These are phyloP conservation scores for Macrosoma leucophasiata DNA, from an alignment of 2,888 invertebrate species.

Conservation along the genomic window DNA sequence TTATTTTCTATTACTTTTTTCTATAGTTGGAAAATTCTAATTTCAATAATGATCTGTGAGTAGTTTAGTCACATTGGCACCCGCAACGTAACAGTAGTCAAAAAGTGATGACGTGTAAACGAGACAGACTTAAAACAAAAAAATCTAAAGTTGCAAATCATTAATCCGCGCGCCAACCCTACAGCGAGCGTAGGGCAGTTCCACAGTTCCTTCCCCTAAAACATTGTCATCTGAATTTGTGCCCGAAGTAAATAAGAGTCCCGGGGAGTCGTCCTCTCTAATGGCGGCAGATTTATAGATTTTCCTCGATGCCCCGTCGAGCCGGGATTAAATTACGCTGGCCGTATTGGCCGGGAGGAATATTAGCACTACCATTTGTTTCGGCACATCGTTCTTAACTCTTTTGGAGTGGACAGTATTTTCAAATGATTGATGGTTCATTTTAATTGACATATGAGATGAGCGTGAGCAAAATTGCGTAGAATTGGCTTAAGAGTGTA, in stretches of 20 bases:
- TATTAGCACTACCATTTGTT: slow-evolving; percentile 72
- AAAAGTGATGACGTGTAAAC: no score
- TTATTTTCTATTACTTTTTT: no score
- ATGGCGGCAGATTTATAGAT: slow-evolving; percentile 77
- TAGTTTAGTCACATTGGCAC: no score
- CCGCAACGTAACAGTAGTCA: no score
- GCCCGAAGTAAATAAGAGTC: slow-evolving; percentile 75
- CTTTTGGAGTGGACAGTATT: slow-evolving; percentile 56
- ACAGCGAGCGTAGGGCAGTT: slow-evolving; percentile 50
- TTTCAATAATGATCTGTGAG: no score
- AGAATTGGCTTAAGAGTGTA: no score
- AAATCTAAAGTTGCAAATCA: background rate
- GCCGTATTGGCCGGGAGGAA: slow-evolving; percentile 68
- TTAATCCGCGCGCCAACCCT: slow-evolving; percentile 42
- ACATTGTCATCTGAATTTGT: slow-evolving; percentile 77
- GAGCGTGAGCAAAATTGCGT: no score
- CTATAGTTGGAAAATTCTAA: no score
- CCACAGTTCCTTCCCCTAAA: slow-evolving; percentile 73
- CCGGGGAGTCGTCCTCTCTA: slow-evolving; percentile 65
- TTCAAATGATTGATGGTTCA: no score
- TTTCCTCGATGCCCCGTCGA: slow-evolving; percentile 69
- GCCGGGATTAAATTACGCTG: slow-evolving; percentile 71
- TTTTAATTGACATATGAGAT: no score
- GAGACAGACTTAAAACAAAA: background rate
- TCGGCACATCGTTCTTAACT: slow-evolving; percentile 49